phyloP scores from a whole-genome alignment of 1,140 invertebrate genomes.

The Eriocheir sinensis region DNA sequence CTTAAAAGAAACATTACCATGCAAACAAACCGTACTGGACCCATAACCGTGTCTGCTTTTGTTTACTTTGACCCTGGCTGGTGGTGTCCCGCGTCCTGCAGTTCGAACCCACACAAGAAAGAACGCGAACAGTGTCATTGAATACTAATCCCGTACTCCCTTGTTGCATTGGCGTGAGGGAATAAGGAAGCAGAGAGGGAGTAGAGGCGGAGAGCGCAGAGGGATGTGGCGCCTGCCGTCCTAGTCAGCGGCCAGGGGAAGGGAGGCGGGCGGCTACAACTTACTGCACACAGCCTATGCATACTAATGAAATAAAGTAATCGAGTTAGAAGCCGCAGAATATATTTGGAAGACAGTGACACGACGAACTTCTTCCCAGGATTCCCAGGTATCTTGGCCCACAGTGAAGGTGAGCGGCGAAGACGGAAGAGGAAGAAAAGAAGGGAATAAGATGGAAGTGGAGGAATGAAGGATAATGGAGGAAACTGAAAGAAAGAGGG shows the following conservation, averaged over 20 bases:
- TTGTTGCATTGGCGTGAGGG: too few relatives aligned
- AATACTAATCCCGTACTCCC: not conserved
- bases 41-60: not conserved
- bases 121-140: not conserved
- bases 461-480: not conserved
- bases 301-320: constrained; percentile 77
- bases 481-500: not conserved
- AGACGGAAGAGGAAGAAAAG: not conserved
- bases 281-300: constrained; percentile 74
- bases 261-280: constrained; percentile 50
- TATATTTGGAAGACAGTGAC: constrained; percentile 74
- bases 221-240: not conserved
- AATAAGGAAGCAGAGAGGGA: too few relatives aligned
- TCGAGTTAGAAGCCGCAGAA: constrained; percentile 75
- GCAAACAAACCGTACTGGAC: not conserved
- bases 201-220: not conserved
- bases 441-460: not conserved
- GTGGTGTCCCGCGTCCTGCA: not conserved
- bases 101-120: not conserved
- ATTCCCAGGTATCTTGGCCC: not conserved
- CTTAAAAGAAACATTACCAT: constrained; percentile 15
- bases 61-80: not conserved
- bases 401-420: not conserved
- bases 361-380: constrained; percentile 34
- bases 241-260: not conserved